phyloP scores from a whole-genome alignment of 2,113 vertebrate species.

The Pan troglodytes region NHGRI_mPanTro3-v2.1_pri NC_072398.2:64400501-64401000 shows the following conservation, averaged over 20 bases:
- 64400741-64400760: neutral
- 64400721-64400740: neutral
- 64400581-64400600: neutral
- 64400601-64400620: neutral
- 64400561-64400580: neutral
- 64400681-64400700: neutral
- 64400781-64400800: no score
- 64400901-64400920: neutral
- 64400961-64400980: neutral
- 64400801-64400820: no score
- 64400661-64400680: neutral
- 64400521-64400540: neutral
- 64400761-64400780: neutral
- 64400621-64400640: neutral
- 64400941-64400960: neutral
- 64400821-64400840: no score
- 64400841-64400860: neutral
- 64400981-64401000: neutral
- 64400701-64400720: neutral
- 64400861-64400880: neutral
- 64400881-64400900: fast-evolving
- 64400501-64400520: neutral
- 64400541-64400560: neutral
- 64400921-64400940: neutral
- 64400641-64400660: neutral